Percentiles rank a stretch among this genome's conserved stretches.
Conservation (phyloP, 1,140 invertebrate species). For the Ooceraea biroi region DNA sequence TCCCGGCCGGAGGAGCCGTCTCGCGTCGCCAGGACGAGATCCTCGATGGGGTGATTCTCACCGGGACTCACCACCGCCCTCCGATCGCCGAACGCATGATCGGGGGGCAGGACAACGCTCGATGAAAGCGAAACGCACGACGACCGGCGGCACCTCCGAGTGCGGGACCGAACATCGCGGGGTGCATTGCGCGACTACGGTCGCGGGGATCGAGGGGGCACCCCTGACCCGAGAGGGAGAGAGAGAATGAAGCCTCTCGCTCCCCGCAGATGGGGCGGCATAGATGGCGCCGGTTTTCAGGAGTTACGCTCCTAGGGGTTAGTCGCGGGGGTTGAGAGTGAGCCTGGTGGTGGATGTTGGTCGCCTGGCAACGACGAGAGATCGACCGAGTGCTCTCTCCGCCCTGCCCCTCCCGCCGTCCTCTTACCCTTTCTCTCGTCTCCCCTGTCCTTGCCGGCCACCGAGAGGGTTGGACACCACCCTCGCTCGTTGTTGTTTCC, state of each 20-base stretch:
- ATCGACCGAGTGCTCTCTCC: constrained; percentile 82
- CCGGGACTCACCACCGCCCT: constrained; percentile 25
- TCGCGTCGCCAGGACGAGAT: constrained; percentile 20
- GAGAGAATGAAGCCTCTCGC: constrained; percentile 51
- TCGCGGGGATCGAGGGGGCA: constrained; percentile 79
- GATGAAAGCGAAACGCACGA: constrained; percentile 60
- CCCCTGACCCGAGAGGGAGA: constrained; percentile 47
- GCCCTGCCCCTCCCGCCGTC: background rate
- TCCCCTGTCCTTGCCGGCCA: constrained; percentile 39
- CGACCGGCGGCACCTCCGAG: constrained; percentile 66
- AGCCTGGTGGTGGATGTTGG: constrained; percentile 80
- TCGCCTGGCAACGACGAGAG: constrained; percentile 84
- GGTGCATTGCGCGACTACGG: constrained; percentile 82
- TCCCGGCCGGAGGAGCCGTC: background rate
- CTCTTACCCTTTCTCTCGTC: background rate
- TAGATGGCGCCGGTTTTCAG: constrained; percentile 67
- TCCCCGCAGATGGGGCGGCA: constrained; percentile 48
- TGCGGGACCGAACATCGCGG: constrained; percentile 78
- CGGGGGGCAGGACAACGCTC: constrained; percentile 42
- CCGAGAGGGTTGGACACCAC: constrained; percentile 52
- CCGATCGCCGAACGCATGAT: constrained; percentile 46
- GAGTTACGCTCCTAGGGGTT: constrained; percentile 57
- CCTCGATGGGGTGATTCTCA: constrained; percentile 18
- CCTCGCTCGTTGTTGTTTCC: constrained; percentile 63
- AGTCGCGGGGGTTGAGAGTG: constrained; percentile 44